Evolutionary conservation across 2,113 vertebrate species (phyloP), one percentile per base, ranked within the genome.

Genomic region (Chrysemys picta): DNA sequence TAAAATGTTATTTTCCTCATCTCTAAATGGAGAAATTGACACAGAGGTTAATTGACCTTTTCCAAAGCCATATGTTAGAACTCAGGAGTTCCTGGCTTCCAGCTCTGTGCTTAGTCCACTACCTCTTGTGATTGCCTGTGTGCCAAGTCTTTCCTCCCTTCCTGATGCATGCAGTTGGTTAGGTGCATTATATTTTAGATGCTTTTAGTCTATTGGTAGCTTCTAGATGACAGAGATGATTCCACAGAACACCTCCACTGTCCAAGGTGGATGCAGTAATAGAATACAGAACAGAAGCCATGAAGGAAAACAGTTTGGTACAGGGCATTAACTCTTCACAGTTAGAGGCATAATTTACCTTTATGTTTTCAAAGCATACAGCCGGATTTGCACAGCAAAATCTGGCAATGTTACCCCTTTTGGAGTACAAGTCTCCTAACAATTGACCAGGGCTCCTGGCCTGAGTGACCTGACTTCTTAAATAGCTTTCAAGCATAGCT

Each of bases 21-120:
- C 84, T 93, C 76, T 49, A 91, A 62, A 72, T 31, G 78, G 86
- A 75, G n/a, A 93, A 76, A 79, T 9, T 2, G 27, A n/a, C 11
- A 57, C 21, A 13, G 17, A 24, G 0, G 0, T 1, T 56, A 45
- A 5, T 1, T 35, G 75, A 78, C 75, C 7, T 49, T 96, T 72
- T n/a, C 25, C 14, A 42, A 75, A 0, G 27, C 17, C 5, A 42
- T 1, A 0, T 5, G 78, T 78, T 78, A 78, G 72, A 78, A 25
- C 75, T 45, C 75, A 16, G 22, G 21, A 13, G 29, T 92, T n/a
- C 19, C 92, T 92, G 49, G 65, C 83, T 94, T 95, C n/a, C 13
- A 25, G 2, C 25, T 47, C 25, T 83, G 25, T 45, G 38, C 45
- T 4, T 19, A 85, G 38, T 14, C 11, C 13, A 49, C 27, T 45